Evolutionary conservation across 2,113 vertebrate species (phyloP).

Genomic region (Mystacornis crossleyi): DNA sequence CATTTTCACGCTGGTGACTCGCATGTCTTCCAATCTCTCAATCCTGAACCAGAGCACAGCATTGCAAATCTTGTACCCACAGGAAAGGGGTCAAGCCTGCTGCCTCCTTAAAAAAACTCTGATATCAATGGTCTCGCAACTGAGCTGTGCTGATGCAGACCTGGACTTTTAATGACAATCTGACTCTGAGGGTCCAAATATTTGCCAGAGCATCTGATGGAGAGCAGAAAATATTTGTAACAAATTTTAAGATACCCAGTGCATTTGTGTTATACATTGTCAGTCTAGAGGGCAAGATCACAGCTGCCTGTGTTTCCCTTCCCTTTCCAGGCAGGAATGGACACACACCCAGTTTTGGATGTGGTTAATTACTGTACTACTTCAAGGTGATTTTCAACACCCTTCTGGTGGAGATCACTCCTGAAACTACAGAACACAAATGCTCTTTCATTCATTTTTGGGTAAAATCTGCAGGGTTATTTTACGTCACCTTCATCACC

Average conservation of each 20-base stretch:
- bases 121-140: not conserved
- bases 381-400: not conserved
- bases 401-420: not conserved
- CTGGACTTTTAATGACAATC: not conserved
- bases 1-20: not conserved
- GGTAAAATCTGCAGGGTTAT: not conserved
- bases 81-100: not conserved
- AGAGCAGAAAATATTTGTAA: not conserved
- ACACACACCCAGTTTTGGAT: not conserved
- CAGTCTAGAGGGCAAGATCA: not conserved
- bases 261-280: accelerated
- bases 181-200: not conserved
- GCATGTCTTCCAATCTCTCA: not conserved
- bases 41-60: not conserved
- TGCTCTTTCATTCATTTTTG: not conserved
- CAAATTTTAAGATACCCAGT: not conserved
- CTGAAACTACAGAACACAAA: not conserved
- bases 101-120: not conserved
- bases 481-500: not conserved
- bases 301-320: not conserved
- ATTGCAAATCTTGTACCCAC: not conserved
- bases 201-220: not conserved
- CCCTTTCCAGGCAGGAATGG: not conserved
- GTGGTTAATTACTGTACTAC: not conserved
- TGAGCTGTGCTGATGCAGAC: not conserved